Evolutionary conservation across 2,888 invertebrate species (phyloP).

Genomic region (Bembecia ichneumoniformis): DNA sequence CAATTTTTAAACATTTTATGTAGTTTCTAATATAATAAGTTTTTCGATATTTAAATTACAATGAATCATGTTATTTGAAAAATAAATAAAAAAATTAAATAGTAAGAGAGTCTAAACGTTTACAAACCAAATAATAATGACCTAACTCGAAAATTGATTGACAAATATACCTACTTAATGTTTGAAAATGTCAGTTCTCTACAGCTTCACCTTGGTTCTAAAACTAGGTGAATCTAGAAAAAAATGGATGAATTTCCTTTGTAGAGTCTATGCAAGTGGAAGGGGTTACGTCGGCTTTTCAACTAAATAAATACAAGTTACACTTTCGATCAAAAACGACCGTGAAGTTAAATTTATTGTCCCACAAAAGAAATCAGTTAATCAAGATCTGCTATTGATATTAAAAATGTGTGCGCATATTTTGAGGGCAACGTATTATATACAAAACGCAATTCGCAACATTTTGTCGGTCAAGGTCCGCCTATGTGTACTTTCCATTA

Average conservation of each 20-base stretch:
- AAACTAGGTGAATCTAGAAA: slow-evolving; percentile 12
- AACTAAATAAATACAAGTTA: too few relatives aligned
- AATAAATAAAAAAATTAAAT: too few relatives aligned
- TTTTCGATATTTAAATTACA: too few relatives aligned
- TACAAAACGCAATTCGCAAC: background rate
- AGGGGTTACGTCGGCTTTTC: too few relatives aligned
- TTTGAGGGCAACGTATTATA: background rate
- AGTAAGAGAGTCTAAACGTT: too few relatives aligned
- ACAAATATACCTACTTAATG: too few relatives aligned
- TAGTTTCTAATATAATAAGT: too few relatives aligned
- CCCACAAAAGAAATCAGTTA: background rate
- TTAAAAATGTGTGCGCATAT: background rate
- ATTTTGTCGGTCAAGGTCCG: background rate
- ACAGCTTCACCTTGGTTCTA: slow-evolving; percentile 27
- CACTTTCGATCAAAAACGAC: background rate
- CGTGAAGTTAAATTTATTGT: background rate
- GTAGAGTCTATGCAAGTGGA: too few relatives aligned
- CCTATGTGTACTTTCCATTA: background rate
- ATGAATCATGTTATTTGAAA: too few relatives aligned
- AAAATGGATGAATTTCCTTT: background rate
- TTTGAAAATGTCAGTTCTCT: slow-evolving; percentile 6
- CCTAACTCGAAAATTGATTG: too few relatives aligned
- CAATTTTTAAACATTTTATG: too few relatives aligned
- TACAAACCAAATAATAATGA: too few relatives aligned
- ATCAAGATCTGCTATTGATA: background rate